phyloP scores from a whole-genome alignment of 2,797 vertebrate species.

The Anableps anableps region DNA sequence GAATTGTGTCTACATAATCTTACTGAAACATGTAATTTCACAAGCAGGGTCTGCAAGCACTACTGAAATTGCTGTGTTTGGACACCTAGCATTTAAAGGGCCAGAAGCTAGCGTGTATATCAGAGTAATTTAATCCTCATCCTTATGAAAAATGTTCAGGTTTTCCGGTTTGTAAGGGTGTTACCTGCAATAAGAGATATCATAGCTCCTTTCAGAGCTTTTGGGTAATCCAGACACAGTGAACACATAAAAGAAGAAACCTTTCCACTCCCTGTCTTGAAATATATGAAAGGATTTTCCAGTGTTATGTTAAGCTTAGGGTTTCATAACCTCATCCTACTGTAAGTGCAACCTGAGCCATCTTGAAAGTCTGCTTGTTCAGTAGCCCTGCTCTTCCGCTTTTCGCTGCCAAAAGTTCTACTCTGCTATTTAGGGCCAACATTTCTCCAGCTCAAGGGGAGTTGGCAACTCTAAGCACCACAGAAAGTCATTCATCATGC shows the following conservation, averaged over 20 bases:
- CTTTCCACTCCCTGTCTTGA: constrained; percentile 14
- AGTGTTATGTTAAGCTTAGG: constrained; percentile 33
- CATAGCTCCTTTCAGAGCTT: background rate
- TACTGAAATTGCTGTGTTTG: background rate
- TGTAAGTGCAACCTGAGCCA: constrained; percentile 37
- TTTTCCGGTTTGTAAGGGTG: constrained; percentile 2
- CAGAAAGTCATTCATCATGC: constrained; percentile 72
- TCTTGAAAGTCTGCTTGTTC: constrained; percentile 36
- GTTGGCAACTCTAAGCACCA: constrained; percentile 66
- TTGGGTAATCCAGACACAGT: constrained; percentile 3
- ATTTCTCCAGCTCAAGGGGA: constrained; percentile 42
- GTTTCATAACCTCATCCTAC: constrained; percentile 30
- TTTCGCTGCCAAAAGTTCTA: constrained; percentile 45
- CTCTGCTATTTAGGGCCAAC: constrained; percentile 48
- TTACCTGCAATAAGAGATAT: constrained; percentile 15
- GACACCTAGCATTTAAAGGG: background rate
- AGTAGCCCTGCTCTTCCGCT: constrained; percentile 26
- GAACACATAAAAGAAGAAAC: constrained; percentile 5
- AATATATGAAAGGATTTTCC: constrained; percentile 36
- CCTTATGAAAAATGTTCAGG: background rate
- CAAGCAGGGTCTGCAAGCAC: background rate
- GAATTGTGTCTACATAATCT: background rate
- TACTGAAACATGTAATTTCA: background rate
- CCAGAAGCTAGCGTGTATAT: background rate
- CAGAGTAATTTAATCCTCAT: background rate